Conservation (phyloP, 1,140 invertebrate species). For the Philopotamus ludificatus region DNA sequence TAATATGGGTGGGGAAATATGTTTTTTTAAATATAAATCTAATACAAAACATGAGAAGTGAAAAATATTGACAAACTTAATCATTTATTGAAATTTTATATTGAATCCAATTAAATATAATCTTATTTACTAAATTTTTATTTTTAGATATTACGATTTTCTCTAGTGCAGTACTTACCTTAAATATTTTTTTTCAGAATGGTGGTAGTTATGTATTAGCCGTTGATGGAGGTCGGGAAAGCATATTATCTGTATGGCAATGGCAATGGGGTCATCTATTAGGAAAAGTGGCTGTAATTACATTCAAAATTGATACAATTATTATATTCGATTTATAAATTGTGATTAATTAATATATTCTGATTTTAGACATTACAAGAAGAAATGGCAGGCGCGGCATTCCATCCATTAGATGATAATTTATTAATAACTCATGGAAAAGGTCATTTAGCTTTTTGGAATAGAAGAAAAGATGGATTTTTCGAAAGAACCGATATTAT, state of each 20-base stretch:
- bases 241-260: constrained; percentile 85
- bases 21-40: background rate
- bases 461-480: constrained; percentile 81
- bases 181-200: constrained; percentile 63
- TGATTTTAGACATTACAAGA: constrained; percentile 76
- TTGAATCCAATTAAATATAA: no score
- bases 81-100: no score
- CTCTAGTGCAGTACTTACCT: no score
- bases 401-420: constrained; percentile 92
- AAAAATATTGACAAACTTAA: no score
- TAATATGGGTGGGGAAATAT: background rate
- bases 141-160: background rate
- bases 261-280: constrained; percentile 87
- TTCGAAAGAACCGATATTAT: constrained; percentile 86
- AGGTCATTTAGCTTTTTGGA: constrained; percentile 92
- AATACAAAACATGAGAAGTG: no score
- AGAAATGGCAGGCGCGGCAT: constrained; percentile 84
- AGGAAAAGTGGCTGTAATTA: constrained; percentile 83
- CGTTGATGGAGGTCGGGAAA: constrained; percentile 80
- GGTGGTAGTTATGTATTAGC: constrained; percentile 85
- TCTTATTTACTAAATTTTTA: background rate
- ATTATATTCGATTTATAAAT: background rate
- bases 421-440: constrained; percentile 90
- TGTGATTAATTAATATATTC: background rate
- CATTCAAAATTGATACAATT: background rate